These are phyloP conservation scores for Troides helena DNA, from an alignment of 2,888 invertebrate genomes.

Conservation along the genomic window DNA sequence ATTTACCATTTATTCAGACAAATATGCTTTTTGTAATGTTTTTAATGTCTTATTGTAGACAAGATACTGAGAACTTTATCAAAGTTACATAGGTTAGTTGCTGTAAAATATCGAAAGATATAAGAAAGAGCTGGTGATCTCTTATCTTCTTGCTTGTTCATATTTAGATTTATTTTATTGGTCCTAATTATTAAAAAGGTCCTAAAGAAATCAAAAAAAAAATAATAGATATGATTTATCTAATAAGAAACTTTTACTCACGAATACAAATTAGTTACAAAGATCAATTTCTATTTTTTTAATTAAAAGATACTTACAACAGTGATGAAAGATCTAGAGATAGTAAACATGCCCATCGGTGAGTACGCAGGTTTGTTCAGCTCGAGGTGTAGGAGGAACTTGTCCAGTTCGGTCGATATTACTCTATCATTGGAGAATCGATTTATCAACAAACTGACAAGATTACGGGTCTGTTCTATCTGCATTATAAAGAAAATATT, in stretches of 20 bases:
- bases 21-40: background rate
- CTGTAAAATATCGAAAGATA: no score
- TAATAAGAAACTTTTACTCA: no score
- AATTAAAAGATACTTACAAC: constrained; percentile 12
- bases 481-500: background rate
- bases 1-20: background rate
- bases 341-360: constrained; percentile 7
- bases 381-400: background rate
- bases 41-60: no score
- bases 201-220: no score
- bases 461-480: constrained; percentile 2
- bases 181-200: no score
- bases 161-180: no score
- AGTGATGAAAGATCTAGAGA: constrained; percentile 16
- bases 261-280: no score
- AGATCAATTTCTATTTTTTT: background rate
- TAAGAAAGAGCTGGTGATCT: no score
- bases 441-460: constrained; percentile 3
- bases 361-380: constrained; percentile 7
- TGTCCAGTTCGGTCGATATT: constrained; percentile 2
- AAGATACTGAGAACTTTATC: no score
- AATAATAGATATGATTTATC: no score
- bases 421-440: background rate
- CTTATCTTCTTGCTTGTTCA: no score
- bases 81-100: no score